Percentiles rank a stretch among this genome's conserved stretches.
phyloP scores from a whole-genome alignment of 2,888 invertebrate genomes.

The Danaus chrysippus region DNA sequence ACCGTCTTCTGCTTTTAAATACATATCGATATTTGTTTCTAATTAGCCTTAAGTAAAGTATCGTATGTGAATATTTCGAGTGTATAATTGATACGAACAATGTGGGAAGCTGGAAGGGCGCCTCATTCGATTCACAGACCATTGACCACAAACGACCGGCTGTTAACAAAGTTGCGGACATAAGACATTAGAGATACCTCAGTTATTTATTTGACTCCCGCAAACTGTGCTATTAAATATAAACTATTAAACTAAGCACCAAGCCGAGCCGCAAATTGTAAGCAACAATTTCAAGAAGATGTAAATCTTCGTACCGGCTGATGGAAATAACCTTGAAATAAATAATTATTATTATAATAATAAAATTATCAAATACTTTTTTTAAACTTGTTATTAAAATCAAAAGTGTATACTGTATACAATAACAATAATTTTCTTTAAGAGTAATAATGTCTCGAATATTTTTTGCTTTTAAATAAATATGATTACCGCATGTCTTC shows the following conservation, averaged over 20 bases:
- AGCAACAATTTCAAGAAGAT: conserved; percentile 53
- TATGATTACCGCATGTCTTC: no score
- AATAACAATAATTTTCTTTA: no score
- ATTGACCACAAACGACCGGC: conserved; percentile 34
- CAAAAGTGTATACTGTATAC: no score
- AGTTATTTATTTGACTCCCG: conserved; percentile 48
- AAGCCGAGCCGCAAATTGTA: conserved; percentile 57
- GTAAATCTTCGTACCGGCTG: conserved; percentile 32
- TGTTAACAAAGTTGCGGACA: conserved; percentile 36
- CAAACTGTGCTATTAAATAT: conserved; percentile 54
- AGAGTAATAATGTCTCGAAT: no score
- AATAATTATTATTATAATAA: not conserved
- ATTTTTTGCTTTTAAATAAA: no score
- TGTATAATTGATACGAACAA: conserved; percentile 1
- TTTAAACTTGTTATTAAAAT: no score
- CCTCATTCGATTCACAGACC: conserved; percentile 28
- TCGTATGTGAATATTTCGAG: not conserved
- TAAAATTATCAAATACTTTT: not conserved
- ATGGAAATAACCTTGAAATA: conserved; percentile 17
- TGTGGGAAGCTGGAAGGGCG: conserved; percentile 19
- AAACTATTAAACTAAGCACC: conserved; percentile 64
- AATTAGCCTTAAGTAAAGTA: no score
- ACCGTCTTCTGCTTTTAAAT: no score
- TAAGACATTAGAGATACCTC: conserved; percentile 41
- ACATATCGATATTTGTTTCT: no score